These are phyloP conservation scores for Poeciliopsis occidentalis DNA, from an alignment of 2,113 vertebrate species.

Conservation along the genomic window DNA sequence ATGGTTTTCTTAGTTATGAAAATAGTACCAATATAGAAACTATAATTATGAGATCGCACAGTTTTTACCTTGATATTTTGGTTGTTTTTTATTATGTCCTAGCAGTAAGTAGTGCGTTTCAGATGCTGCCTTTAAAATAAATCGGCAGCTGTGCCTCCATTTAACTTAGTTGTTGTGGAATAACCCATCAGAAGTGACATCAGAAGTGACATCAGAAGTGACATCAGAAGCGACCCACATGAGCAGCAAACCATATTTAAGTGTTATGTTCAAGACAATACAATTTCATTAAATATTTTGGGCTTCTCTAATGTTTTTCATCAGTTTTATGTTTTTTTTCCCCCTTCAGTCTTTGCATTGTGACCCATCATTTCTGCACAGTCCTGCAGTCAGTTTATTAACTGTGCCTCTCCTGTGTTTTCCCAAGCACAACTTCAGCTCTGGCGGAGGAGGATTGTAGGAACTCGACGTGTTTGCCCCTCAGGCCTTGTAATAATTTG, in stretches of 20 bases:
- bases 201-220: background rate
- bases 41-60: too few relatives aligned
- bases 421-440: conserved; percentile 21
- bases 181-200: background rate
- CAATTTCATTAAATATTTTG: background rate
- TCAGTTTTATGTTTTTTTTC: background rate
- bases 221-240: background rate
- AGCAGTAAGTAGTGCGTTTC: background rate
- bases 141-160: background rate
- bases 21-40: too few relatives aligned
- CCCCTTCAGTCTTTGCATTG: background rate
- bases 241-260: background rate
- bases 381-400: background rate
- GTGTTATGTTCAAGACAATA: background rate
- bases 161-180: background rate
- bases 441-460: conserved; percentile 40
- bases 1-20: too few relatives aligned
- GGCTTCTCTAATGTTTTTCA: background rate
- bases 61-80: too few relatives aligned
- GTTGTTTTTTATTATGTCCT: background rate
- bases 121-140: background rate
- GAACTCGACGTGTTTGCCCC: conserved; percentile 63
- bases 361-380: background rate
- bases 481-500: conserved; percentile 72
- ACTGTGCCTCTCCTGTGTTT: conserved; percentile 6